Base-by-base conservation (phyloP, 2,113 vertebrate genomes). In the Mesocricetus auratus region DNA sequence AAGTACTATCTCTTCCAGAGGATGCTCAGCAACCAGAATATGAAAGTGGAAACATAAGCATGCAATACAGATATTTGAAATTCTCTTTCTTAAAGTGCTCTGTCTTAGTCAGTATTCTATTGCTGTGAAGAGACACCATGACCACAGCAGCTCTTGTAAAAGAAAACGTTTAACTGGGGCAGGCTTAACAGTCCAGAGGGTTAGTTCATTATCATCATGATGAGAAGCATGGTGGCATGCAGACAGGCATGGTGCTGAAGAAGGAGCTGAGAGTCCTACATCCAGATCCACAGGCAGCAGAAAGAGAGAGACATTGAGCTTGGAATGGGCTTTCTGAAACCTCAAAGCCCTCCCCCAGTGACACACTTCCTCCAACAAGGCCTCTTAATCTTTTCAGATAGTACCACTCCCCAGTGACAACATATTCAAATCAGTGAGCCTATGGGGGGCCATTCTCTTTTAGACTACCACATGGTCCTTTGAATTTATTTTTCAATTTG, bases 11-110 rank as follows among this genome's bases (percentile, higher is more conserved):
- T 93, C 50, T 83, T 90, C 45, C 58, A 75, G 58, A 85, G 39
- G 36, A 16, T 42, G 64, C 77, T 92, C 66, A 85, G 53, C 15
- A 24, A 7, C 31, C 29, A 19, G 29, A 75, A 85, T 64, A n/a
- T 97, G 85, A 95, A 92, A 93, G 69, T 79, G 74, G 33, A 92
- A 58, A 69, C 47, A 15, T 89, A 33, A 56, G n/a, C 82, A 42
- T n/a, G n/a, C 36, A 71, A 9, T n/a, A 47, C 68, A 88, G 53
- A 79, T 92, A 53, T 53, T 53, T 53, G 8, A 6, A 53, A 53
- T 53, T 53, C 50, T 53, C 7, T 53, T 53, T 53, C 74, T 79
- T 94, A 45, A 83, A 71, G 47, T 64, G 22, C 26, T 29, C 58
- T 81, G 33, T 81, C 47, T 36, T 81, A 56, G 31, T 81, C 33